phyloP scores from a whole-genome alignment of 1,140 invertebrate species.

The Zaprionus ghesquierei region DNA sequence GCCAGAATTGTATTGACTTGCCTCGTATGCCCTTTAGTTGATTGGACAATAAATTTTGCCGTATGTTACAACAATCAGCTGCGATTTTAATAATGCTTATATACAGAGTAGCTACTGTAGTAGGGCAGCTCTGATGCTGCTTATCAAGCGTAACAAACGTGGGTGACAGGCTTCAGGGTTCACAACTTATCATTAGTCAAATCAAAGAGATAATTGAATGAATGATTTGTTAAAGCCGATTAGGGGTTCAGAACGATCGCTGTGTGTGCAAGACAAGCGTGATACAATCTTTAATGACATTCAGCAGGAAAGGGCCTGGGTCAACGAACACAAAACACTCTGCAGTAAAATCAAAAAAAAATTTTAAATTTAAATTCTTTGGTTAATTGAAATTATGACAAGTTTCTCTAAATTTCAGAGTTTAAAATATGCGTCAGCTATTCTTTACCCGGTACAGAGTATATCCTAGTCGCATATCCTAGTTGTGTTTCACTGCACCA shows the following conservation, averaged over 20 bases:
- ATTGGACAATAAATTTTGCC: not conserved
- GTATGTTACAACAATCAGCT: not conserved
- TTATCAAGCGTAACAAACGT: conserved; percentile 76
- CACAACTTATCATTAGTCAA: conserved; percentile 78
- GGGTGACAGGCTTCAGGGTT: conserved; percentile 74
- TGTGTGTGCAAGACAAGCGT: too few relatives aligned
- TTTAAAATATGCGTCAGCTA: too few relatives aligned
- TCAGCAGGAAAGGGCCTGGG: too few relatives aligned
- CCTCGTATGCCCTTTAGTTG: not conserved
- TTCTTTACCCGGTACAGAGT: too few relatives aligned
- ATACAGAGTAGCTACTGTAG: too few relatives aligned
- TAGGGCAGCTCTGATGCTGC: too few relatives aligned
- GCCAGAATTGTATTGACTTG: not conserved
- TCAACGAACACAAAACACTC: too few relatives aligned
- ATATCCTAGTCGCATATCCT: not conserved
- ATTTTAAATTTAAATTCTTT: not conserved
- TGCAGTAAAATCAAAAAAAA: too few relatives aligned
- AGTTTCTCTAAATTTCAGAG: too few relatives aligned
- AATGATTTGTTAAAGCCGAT: conserved; percentile 80
- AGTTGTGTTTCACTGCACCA: conserved; percentile 13
- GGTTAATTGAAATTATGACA: not conserved
- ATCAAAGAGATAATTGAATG: conserved; percentile 79
- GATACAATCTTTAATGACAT: not conserved
- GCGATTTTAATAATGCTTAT: too few relatives aligned
- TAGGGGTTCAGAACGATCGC: conserved; percentile 52